Percentiles rank a stretch among this genome's conserved stretches.
phyloP scores from a whole-genome alignment of 2,113 vertebrate species.

The Azemiops feae region DNA sequence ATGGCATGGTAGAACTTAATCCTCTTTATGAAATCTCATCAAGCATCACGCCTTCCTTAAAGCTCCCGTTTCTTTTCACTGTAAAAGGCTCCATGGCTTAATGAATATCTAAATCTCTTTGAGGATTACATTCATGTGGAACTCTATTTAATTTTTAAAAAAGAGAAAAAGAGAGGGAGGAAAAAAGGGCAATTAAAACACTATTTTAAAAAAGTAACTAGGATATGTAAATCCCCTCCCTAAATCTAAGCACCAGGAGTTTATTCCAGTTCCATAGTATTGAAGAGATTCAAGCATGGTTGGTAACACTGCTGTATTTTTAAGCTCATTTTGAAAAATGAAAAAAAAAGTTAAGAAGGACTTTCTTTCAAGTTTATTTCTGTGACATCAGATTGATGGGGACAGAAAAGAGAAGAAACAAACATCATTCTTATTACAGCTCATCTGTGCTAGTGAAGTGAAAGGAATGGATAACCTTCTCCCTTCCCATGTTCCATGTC shows the following conservation, averaged over 20 bases:
- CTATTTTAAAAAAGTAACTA: not conserved
- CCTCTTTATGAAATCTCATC: conserved; percentile 13
- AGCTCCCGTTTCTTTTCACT: not conserved
- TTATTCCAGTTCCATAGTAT: not conserved
- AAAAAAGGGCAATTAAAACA: not conserved
- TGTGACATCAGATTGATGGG: too few species aligned
- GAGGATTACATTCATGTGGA: not conserved
- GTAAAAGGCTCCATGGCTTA: not conserved
- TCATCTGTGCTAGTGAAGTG: not conserved
- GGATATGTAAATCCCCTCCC: not conserved
- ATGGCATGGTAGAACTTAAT: not conserved
- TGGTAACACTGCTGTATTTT: not conserved
- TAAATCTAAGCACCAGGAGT: not conserved
- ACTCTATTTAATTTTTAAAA: not conserved
- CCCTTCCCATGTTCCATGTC: not conserved
- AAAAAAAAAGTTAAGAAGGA: not conserved
- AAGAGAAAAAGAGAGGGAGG: not conserved
- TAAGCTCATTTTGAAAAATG: not conserved
- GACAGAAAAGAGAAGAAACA: not conserved
- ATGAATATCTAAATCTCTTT: conserved; percentile 10
- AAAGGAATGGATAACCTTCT: not conserved
- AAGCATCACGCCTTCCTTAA: conserved; percentile 2
- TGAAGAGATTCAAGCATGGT: not conserved
- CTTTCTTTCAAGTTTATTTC: not conserved
- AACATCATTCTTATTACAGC: not conserved